A percentile compares a stretch with the other conserved stretches of the same genome.
Conservation (phyloP, 2,797 vertebrate genomes). For the Mareca strepera region DNA sequence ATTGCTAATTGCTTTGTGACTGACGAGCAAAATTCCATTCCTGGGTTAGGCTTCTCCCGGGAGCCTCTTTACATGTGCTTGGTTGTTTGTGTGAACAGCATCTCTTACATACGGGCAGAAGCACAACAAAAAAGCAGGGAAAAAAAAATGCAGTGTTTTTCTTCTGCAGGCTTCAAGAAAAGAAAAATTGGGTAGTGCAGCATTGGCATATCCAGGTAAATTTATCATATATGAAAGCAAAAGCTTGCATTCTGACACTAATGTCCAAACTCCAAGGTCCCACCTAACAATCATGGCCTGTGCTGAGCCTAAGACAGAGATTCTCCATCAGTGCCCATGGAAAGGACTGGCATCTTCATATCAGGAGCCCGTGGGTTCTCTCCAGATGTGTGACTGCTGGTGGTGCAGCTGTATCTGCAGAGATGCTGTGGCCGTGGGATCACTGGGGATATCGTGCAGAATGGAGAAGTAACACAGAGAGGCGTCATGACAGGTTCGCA, state of each 20-base stretch:
- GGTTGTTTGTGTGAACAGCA: background rate
- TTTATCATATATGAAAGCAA: background rate
- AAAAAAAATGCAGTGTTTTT: background rate
- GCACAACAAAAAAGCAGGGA: background rate
- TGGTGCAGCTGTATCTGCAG: background rate
- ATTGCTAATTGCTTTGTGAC: background rate
- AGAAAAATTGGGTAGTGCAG: background rate
- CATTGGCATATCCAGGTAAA: background rate
- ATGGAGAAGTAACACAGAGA: background rate
- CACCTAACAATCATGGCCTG: background rate
- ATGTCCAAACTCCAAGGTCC: background rate
- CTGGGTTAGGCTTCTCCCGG: background rate
- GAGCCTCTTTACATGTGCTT: background rate
- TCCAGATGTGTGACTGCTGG: background rate
- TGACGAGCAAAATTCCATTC: background rate
- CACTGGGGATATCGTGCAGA: background rate
- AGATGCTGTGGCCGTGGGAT: rapidly evolving
- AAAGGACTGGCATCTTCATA: background rate
- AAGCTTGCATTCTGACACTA: background rate
- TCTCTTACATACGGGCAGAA: background rate
- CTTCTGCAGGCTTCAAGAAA: background rate
- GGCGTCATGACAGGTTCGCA: background rate
- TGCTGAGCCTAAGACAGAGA: background rate
- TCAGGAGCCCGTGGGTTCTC: background rate
- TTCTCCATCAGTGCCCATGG: background rate